These are phyloP conservation scores for Todus mexicanus DNA, from an alignment of 2,797 vertebrate species.

Conservation along the genomic window DNA sequence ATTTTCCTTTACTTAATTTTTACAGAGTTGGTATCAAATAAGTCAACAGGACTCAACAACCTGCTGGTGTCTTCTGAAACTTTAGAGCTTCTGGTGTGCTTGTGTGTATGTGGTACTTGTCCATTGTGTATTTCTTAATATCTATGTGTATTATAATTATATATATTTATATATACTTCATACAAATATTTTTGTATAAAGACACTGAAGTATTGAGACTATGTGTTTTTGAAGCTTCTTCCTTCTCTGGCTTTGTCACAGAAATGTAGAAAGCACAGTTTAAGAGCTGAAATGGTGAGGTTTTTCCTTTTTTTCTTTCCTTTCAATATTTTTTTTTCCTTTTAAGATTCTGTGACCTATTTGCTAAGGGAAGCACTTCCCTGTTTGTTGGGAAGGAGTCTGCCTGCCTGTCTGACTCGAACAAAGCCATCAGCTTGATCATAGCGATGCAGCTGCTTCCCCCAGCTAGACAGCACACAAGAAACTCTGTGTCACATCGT, in stretches of 20 bases:
- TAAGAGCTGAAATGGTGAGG: not conserved
- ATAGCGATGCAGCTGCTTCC: not conserved
- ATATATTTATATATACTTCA: accelerated
- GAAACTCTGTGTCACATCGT: not conserved
- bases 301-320: not conserved
- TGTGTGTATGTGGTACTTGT: too few species aligned
- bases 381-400: not conserved
- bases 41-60: not conserved
- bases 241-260: not conserved
- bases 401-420: not conserved
- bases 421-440: not conserved
- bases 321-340: not conserved
- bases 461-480: not conserved
- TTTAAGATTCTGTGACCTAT: not conserved
- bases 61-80: not conserved
- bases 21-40: not conserved
- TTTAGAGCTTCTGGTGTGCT: not conserved
- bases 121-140: not conserved
- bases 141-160: not conserved
- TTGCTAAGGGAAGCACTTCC: not conserved
- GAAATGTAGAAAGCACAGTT: not conserved
- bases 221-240: not conserved
- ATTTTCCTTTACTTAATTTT: not conserved
- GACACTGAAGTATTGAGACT: not conserved
- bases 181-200: not conserved